Conservation (phyloP, 2,113 vertebrate species). For the Gasterosteus aculeatus region DNA sequence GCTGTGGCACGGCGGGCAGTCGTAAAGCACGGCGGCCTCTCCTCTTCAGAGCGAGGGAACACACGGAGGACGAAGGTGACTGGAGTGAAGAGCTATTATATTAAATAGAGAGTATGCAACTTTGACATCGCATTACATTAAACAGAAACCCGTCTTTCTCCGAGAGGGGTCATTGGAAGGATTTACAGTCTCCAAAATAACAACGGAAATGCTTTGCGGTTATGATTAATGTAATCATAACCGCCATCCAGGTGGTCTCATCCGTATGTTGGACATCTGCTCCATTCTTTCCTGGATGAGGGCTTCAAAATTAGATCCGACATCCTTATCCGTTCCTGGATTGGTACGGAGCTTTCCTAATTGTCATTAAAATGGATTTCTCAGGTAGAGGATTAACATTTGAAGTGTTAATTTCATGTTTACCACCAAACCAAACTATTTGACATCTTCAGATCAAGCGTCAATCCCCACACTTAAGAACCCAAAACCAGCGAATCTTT, state of each 20-base stretch:
- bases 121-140: slow-evolving; percentile 62
- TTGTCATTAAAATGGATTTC: not conserved
- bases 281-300: not conserved
- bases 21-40: slow-evolving; percentile 65
- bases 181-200: slow-evolving; percentile 5
- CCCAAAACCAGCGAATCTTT: no score
- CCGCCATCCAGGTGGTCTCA: not conserved
- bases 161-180: slow-evolving; percentile 22
- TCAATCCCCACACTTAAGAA: no score
- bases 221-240: not conserved
- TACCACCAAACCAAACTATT: no score
- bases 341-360: not conserved
- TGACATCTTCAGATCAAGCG: no score
- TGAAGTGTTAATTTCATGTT: no score
- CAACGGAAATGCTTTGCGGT: not conserved
- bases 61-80: slow-evolving; percentile 37
- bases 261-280: not conserved
- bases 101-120: slow-evolving; percentile 59
- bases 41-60: slow-evolving; percentile 17
- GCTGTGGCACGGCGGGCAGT: slow-evolving; percentile 48
- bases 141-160: slow-evolving; percentile 28
- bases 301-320: not conserved
- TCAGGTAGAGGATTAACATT: not conserved
- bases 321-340: not conserved
- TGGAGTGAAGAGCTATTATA: slow-evolving; percentile 56